These are phyloP conservation scores for Mallotus villosus DNA, from an alignment of 2,797 vertebrate genomes.

Conservation along the genomic window DNA sequence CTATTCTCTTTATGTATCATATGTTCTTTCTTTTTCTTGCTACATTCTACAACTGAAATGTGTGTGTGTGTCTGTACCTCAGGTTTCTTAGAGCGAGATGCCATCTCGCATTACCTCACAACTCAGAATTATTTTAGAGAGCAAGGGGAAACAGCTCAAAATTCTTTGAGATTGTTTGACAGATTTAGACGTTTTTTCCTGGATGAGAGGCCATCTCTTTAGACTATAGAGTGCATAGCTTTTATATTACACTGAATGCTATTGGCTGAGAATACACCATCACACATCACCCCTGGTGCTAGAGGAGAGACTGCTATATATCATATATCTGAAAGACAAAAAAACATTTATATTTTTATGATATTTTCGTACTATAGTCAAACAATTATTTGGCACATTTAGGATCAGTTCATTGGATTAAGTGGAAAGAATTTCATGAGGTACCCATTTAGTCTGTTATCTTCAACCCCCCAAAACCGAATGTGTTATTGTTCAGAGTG, in stretches of 20 bases:
- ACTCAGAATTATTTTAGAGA: constrained; percentile 53
- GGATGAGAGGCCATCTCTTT: constrained; percentile 41
- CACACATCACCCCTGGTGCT: constrained; percentile 49
- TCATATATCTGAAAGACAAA: constrained; percentile 47
- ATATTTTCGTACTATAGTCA: constrained; percentile 11
- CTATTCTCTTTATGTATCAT: constrained; percentile 55
- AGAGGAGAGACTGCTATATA: constrained; percentile 42
- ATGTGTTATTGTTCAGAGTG: constrained; percentile 51
- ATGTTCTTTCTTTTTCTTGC: constrained; percentile 72
- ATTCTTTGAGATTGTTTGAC: constrained; percentile 28
- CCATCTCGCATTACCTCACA: constrained; percentile 88
- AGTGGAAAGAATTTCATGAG: constrained; percentile 56
- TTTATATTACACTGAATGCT: constrained; percentile 41
- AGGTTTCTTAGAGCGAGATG: constrained; percentile 84
- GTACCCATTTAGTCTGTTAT: constrained; percentile 54
- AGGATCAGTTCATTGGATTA: constrained; percentile 45
- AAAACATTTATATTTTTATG: constrained; percentile 26
- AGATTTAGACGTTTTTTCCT: constrained; percentile 47
- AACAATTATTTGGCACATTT: constrained; percentile 41
- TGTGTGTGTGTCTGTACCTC: constrained; percentile 88
- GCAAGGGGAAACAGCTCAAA: constrained; percentile 25
- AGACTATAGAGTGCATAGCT: constrained; percentile 22
- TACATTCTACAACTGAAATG: constrained; percentile 81
- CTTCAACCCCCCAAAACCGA: constrained; percentile 35
- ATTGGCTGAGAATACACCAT: constrained; percentile 43